phyloP scores from a whole-genome alignment of 2,888 invertebrate genomes.

The Neoascia interrupta region DNA sequence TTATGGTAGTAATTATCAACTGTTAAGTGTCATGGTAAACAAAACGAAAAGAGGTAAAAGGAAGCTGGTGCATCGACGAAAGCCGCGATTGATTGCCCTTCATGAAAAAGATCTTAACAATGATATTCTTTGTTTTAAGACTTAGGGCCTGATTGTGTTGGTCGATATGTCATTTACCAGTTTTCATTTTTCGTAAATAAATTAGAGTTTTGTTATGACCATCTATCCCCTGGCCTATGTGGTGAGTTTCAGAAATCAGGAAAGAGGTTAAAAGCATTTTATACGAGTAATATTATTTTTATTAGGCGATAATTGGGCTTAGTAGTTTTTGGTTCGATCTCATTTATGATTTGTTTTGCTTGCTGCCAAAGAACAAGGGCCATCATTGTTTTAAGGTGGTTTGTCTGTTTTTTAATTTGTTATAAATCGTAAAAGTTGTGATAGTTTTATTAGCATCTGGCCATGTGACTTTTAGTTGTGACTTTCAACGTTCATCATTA shows the following conservation, averaged over 20 bases:
- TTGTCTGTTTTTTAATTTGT: constrained; percentile 20
- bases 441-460: constrained; percentile 10
- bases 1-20: constrained; percentile 32
- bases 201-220: constrained; percentile 22
- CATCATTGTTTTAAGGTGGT: constrained; percentile 38
- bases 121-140: constrained; percentile 54
- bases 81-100: constrained; percentile 35
- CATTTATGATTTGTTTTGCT: constrained; percentile 46
- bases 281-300: constrained; percentile 43
- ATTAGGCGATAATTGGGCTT: constrained; percentile 60
- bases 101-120: constrained; percentile 34
- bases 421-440: constrained; percentile 9
- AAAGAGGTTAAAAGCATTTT: constrained; percentile 50
- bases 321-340: constrained; percentile 42
- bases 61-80: no score
- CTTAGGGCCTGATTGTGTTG: constrained; percentile 27
- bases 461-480: constrained; percentile 17
- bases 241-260: not conserved
- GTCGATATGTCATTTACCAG: constrained; percentile 1
- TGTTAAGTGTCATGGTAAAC: constrained; percentile 30
- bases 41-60: constrained; percentile 23
- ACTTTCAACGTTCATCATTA: no score
- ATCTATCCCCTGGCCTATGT: not conserved
- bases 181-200: constrained; percentile 6
- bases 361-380: constrained; percentile 48